Conservation (phyloP, 2,888 invertebrate species). For the Xanthorhoe designata region DNA sequence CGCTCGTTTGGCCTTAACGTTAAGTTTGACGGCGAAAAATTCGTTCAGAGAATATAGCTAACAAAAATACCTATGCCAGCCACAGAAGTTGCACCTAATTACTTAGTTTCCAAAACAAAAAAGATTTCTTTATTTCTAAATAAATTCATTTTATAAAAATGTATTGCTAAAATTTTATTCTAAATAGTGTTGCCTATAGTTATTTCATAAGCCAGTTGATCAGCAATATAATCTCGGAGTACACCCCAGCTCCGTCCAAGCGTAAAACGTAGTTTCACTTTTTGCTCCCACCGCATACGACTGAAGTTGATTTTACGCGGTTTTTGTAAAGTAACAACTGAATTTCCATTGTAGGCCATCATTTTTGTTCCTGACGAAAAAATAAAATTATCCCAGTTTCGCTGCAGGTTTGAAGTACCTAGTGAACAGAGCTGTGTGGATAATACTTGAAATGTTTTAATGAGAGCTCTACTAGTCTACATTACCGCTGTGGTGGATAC, state of each 20-base stretch:
- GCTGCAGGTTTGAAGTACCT: slow-evolving; percentile 19
- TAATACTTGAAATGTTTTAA: slow-evolving; percentile 19
- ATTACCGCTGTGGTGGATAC: background rate
- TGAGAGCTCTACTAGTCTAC: background rate
- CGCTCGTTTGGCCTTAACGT: too few relatives aligned
- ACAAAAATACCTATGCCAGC: too few relatives aligned
- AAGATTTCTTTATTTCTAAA: too few relatives aligned
- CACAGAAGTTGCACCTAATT: too few relatives aligned
- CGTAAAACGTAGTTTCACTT: slow-evolving; percentile 33
- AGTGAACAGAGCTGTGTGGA: slow-evolving; percentile 12
- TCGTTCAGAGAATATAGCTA: too few relatives aligned
- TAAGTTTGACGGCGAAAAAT: too few relatives aligned
- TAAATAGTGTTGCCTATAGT: too few relatives aligned
- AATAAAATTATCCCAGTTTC: slow-evolving; percentile 36
- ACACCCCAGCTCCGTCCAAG: slow-evolving; percentile 19
- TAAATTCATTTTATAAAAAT: too few relatives aligned
- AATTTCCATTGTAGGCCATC: slow-evolving; percentile 28
- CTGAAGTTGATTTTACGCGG: slow-evolving; percentile 35
- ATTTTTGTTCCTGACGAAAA: slow-evolving; percentile 27
- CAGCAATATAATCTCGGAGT: slow-evolving; percentile 6
- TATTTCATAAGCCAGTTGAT: too few relatives aligned
- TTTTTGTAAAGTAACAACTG: slow-evolving; percentile 39
- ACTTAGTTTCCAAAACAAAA: too few relatives aligned
- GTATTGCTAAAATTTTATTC: too few relatives aligned
- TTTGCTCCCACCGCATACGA: slow-evolving; percentile 28